A percentile compares a stretch with the other conserved stretches of the same genome.
phyloP scores from a whole-genome alignment of 2,113 vertebrate genomes.

The Oreochromis spilurus region DNA sequence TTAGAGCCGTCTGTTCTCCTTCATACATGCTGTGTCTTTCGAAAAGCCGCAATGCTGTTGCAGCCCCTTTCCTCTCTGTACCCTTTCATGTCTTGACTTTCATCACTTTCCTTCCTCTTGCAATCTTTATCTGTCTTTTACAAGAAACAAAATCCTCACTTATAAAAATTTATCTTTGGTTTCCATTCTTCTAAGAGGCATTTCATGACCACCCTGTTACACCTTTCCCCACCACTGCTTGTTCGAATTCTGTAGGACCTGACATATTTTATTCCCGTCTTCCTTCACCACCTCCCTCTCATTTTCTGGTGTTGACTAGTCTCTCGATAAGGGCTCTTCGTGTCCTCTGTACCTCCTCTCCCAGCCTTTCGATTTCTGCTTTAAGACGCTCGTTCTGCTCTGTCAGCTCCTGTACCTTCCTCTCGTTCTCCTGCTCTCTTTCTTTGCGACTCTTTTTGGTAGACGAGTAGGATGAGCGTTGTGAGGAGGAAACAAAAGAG shows the following conservation, averaged over 20 bases:
- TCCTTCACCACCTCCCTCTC: not conserved
- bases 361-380: slow-evolving; percentile 81
- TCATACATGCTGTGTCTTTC: slow-evolving; percentile 57
- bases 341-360: slow-evolving; percentile 82
- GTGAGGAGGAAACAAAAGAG: slow-evolving; percentile 49
- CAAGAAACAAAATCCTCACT: not conserved
- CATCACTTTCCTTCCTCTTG: slow-evolving; percentile 51
- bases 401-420: slow-evolving; percentile 80
- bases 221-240: slow-evolving; percentile 35
- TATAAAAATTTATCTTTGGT: slow-evolving; percentile 58
- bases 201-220: slow-evolving; percentile 41
- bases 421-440: slow-evolving; percentile 82
- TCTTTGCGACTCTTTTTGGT: slow-evolving; percentile 82
- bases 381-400: slow-evolving; percentile 86
- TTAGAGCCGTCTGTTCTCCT: slow-evolving; percentile 25
- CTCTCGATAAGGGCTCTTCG: slow-evolving; percentile 85
- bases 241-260: slow-evolving; percentile 41
- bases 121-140: slow-evolving; percentile 15
- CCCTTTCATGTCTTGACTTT: slow-evolving; percentile 48
- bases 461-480: slow-evolving; percentile 58
- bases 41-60: slow-evolving; percentile 63
- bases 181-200: slow-evolving; percentile 40
- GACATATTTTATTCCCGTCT: slow-evolving; percentile 12
- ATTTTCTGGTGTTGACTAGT: slow-evolving; percentile 82
- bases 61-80: slow-evolving; percentile 38